A percentile compares a stretch with the other conserved stretches of the same genome.
Evolutionary conservation across 2,797 vertebrate species (phyloP).

Genomic region (Benthosema pterotum): DNA sequence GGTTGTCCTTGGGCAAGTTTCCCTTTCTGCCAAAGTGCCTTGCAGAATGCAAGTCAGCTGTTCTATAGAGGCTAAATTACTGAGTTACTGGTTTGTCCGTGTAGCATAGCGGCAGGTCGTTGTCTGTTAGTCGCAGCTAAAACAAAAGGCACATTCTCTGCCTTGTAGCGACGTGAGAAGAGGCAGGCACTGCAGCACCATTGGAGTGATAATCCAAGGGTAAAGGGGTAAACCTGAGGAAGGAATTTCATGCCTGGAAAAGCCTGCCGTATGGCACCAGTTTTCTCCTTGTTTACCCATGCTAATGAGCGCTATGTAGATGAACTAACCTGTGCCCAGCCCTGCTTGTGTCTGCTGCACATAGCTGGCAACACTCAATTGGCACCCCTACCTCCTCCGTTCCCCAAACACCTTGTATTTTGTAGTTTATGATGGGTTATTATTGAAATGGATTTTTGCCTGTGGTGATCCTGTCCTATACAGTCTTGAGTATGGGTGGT

Average conservation of each 20-base stretch:
- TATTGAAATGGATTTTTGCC: slow-evolving; percentile 11
- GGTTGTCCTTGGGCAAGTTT: slow-evolving; percentile 49
- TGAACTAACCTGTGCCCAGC: slow-evolving; percentile 64
- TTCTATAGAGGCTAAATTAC: slow-evolving; percentile 24
- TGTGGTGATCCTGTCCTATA: slow-evolving; percentile 7
- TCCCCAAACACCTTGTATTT: slow-evolving; percentile 23
- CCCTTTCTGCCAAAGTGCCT: slow-evolving; percentile 9
- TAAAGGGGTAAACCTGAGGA: slow-evolving; percentile 77
- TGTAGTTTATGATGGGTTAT: slow-evolving; percentile 50
- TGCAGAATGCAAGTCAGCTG: neutral
- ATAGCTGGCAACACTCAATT: slow-evolving; percentile 40
- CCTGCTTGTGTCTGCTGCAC: slow-evolving; percentile 31
- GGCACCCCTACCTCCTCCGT: slow-evolving; percentile 9
- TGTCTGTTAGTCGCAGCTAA: slow-evolving; percentile 42
- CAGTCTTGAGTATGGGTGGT: slow-evolving; percentile 21
- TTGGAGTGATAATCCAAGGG: slow-evolving; percentile 68
- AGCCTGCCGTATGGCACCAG: slow-evolving; percentile 69
- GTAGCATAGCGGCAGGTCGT: slow-evolving; percentile 21
- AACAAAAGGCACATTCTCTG: slow-evolving; percentile 42
- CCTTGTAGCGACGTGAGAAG: slow-evolving; percentile 56
- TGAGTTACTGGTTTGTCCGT: slow-evolving; percentile 15
- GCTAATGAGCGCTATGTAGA: slow-evolving; percentile 79
- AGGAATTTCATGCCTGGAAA: slow-evolving; percentile 78
- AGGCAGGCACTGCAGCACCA: slow-evolving; percentile 19
- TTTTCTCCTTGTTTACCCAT: slow-evolving; percentile 76